Base-by-base conservation (phyloP, 2,113 vertebrate genomes). In the Nesogale talazaci region DNA sequence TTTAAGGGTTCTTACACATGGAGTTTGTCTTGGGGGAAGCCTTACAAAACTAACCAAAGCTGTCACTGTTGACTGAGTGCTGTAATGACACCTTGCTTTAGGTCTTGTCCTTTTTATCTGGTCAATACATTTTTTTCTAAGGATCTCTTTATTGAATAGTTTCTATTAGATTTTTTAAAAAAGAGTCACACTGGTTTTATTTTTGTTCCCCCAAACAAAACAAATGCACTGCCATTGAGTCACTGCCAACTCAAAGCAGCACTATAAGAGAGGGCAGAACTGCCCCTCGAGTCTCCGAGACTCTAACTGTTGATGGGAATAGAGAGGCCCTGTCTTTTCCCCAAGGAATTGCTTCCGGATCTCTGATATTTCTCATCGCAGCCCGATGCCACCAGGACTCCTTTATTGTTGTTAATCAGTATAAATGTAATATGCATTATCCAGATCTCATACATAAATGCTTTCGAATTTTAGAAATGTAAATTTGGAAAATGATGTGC, bases 391-490 rank as follows among this genome's bases (percentile, higher is more conserved):
- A 61, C 59, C 22, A 20, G 17, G 22, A 19, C 59, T 61, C 59
- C 59, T 59, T 59, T 6, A 46, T 46, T 46, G 5, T 46, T 46
- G 57, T 20, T 59, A 61, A 23, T 61, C 16, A 61, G 59, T 22
- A 61, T 61, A 52, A 52, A 52, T 12, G 40, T 61, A 38, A 7
- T 70, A 27, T 42, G 38, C 63, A 2, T 11, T 17, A 70, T n/a
- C 38, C 16, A 85, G 79, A 57, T 31, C 67, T 67, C 42, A n/a
- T 76, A 34, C 29, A 2, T 88, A 82, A 42, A 67, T 82, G 20
- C 38, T 38, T 84, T 56, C 22, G n/a, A 75, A 69, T 87, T 94
- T 94, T 34, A 91, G 84, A 87, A 59, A 81, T 82, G 42, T 57
- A 79, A 79, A 74, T 69, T 31, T 63, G 40, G 85, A 34, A 88